Percentiles rank a stretch among this genome's conserved stretches.
Evolutionary conservation across 2,113 vertebrate genomes (phyloP).

Genomic region (Oryzias woworae): DNA sequence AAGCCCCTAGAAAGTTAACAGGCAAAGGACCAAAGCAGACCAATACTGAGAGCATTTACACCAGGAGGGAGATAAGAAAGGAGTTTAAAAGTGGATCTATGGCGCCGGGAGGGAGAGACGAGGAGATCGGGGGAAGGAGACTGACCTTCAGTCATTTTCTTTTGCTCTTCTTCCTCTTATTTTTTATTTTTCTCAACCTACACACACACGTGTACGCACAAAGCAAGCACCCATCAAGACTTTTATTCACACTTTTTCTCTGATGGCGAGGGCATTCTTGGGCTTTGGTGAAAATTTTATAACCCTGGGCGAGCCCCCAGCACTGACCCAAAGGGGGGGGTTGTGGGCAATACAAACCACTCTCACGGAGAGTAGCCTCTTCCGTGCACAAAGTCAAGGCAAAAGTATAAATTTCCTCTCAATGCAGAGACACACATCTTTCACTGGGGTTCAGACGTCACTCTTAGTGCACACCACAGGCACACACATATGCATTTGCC

Average conservation of each 20-base stretch:
- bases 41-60: slow-evolving; percentile 32
- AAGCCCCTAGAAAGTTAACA: slow-evolving; percentile 27
- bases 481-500: slow-evolving; percentile 24
- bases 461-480: not conserved
- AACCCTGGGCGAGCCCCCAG: slow-evolving; percentile 41
- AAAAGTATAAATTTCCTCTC: not conserved
- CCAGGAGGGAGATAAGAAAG: slow-evolving; percentile 40
- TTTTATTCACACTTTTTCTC: slow-evolving; percentile 33
- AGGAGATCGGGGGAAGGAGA: slow-evolving; percentile 16
- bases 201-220: not conserved
- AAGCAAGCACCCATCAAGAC: slow-evolving; percentile 3
- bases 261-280: slow-evolving; percentile 10
- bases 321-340: slow-evolving; percentile 17
- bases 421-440: slow-evolving; percentile 1
- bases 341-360: slow-evolving; percentile 39
- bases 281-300: slow-evolving; percentile 58
- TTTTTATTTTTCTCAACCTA: not conserved
- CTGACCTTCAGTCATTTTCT: slow-evolving; percentile 50
- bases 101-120: slow-evolving; percentile 12
- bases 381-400: slow-evolving; percentile 11
- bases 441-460: slow-evolving; percentile 14
- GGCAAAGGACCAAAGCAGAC: slow-evolving; percentile 23
- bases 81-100: slow-evolving; percentile 62
- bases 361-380: slow-evolving; percentile 37
- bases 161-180: not conserved